A percentile compares a stretch with the other conserved stretches of the same genome.
Conservation (phyloP, 2,113 vertebrate genomes). For the Procavia capensis region DNA sequence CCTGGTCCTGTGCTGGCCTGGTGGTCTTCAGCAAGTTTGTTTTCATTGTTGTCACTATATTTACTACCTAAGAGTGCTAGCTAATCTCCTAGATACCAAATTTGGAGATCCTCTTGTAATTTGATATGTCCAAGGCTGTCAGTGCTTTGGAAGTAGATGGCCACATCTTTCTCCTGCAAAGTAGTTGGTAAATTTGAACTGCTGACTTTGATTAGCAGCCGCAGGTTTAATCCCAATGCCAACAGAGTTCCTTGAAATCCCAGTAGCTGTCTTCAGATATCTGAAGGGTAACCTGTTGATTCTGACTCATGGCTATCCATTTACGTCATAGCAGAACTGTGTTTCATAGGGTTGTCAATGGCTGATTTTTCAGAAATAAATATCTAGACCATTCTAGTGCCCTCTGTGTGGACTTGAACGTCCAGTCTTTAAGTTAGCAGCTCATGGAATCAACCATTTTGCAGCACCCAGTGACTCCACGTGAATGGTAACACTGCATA, state of each 20-base stretch:
- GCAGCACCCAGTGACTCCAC: not conserved
- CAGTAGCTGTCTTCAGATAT: not conserved
- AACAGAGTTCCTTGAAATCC: too few species aligned
- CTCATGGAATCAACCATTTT: not conserved
- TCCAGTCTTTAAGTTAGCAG: not conserved
- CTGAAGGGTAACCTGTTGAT: not conserved
- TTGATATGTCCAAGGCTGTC: not conserved
- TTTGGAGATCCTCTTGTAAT: not conserved
- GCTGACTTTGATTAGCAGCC: too few species aligned
- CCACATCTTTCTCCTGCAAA: too few species aligned
- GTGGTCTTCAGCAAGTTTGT: not conserved
- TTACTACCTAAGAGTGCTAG: not conserved
- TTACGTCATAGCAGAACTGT: not conserved
- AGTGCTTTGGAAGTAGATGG: too few species aligned
- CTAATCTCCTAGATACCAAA: not conserved
- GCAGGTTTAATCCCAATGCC: too few species aligned
- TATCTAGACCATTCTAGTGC: not conserved
- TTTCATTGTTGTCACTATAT: not conserved
- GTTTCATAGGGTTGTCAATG: not conserved
- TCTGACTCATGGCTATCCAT: not conserved
- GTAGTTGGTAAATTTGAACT: too few species aligned
- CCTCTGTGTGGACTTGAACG: too few species aligned
- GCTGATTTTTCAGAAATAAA: not conserved
- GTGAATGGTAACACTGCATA: not conserved
- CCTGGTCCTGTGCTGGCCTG: not conserved